phyloP scores from a whole-genome alignment of 2,888 invertebrate species.

The Petrophora chlorosata region DNA sequence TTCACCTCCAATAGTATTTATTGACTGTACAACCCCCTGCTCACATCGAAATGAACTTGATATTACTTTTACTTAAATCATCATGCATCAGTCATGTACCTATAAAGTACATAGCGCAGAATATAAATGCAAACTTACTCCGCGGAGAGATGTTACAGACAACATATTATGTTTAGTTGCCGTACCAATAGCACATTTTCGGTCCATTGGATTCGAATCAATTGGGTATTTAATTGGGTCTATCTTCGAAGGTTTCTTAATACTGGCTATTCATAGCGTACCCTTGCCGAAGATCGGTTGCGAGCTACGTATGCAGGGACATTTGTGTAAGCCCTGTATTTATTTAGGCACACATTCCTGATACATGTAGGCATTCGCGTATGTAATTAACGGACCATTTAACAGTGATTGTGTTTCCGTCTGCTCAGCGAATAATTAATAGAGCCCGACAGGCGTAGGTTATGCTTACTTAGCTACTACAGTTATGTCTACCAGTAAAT shows the following conservation, averaged over 20 bases:
- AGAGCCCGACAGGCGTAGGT: slow-evolving; percentile 5
- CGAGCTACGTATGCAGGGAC: slow-evolving; percentile 12
- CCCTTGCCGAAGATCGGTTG: slow-evolving; percentile 1
- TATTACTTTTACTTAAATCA: no score
- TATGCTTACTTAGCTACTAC: no score
- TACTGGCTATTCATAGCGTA: slow-evolving; percentile 31
- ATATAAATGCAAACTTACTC: no score
- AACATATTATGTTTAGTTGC: no score
- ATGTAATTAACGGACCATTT: slow-evolving; percentile 39
- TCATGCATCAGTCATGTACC: no score
- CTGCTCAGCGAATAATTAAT: slow-evolving; percentile 39
- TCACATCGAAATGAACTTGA: no score
- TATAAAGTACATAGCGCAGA: no score
- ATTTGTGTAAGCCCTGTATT: slow-evolving; percentile 12
- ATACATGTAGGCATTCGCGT: slow-evolving; percentile 24
- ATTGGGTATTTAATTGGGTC: slow-evolving; percentile 38
- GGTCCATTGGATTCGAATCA: slow-evolving; percentile 38
- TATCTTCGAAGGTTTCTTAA: slow-evolving; percentile 33
- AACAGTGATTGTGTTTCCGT: slow-evolving; percentile 40
- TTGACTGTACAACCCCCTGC: no score
- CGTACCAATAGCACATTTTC: slow-evolving; percentile 21
- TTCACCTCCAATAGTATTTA: no score
- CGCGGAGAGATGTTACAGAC: no score
- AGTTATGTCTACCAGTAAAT: no score
- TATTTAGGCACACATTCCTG: slow-evolving; percentile 16